A percentile compares a stretch with the other conserved stretches of the same genome.
These are phyloP conservation scores for Drosophila bocqueti DNA, from an alignment of 1,140 invertebrate genomes.

Conservation along the genomic window DNA sequence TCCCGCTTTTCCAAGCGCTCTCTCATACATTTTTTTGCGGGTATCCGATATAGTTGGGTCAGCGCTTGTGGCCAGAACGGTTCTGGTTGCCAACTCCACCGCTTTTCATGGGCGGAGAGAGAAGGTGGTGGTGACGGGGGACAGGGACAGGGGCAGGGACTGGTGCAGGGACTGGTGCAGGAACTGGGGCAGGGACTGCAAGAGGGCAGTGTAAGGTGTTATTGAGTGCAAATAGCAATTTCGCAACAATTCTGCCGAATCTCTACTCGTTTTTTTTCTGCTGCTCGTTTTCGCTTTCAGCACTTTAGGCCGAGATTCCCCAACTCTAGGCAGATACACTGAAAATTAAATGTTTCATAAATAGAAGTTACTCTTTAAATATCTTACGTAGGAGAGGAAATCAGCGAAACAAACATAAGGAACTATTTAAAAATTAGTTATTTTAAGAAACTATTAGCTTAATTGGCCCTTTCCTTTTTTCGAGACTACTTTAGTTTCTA, in stretches of 20 bases:
- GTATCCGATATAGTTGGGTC: constrained; percentile 85
- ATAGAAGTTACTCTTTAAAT: not conserved
- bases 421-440: not conserved
- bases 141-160: not conserved
- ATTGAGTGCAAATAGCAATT: constrained; percentile 85
- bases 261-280: constrained; percentile 30
- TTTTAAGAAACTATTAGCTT: not conserved
- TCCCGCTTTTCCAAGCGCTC: constrained; percentile 7
- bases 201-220: constrained; percentile 55
- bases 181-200: not conserved
- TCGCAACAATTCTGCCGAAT: constrained; percentile 81
- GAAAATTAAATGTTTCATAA: not conserved
- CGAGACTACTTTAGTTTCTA: not conserved
- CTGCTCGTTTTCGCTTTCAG: constrained; percentile 76
- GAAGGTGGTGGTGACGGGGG: not conserved
- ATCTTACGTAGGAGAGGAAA: too few relatives aligned
- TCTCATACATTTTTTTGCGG: constrained; percentile 79
- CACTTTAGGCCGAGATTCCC: constrained; percentile 74
- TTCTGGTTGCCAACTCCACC: constrained; percentile 76
- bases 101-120: constrained; percentile 3
- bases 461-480: too few relatives aligned
- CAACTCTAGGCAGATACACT: constrained; percentile 3
- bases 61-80: constrained; percentile 85
- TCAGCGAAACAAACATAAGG: accelerated
- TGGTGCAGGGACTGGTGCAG: not conserved